Conservation (phyloP, 2,888 invertebrate species). For the Boloria selene region DNA sequence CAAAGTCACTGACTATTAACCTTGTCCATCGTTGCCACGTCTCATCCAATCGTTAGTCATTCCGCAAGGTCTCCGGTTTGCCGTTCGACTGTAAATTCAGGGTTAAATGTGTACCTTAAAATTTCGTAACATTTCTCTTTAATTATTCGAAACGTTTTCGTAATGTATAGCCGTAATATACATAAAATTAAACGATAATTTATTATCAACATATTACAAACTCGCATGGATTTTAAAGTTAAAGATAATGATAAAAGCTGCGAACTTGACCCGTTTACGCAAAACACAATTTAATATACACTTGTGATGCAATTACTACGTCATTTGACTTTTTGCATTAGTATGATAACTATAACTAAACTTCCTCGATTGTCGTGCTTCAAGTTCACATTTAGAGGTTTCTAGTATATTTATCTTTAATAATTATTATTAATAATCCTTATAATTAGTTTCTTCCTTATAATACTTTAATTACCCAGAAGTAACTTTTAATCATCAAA, state of each 20-base stretch:
- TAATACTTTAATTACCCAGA: too few relatives aligned
- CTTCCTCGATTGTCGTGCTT: conserved; percentile 10
- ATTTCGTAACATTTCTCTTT: conserved; percentile 43
- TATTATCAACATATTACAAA: conserved; percentile 17
- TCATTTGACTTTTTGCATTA: conserved; percentile 53
- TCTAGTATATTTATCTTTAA: too few relatives aligned
- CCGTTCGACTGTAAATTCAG: conserved; percentile 61
- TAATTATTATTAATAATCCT: too few relatives aligned
- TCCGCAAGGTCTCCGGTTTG: conserved; percentile 57
- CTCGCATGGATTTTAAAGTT: conserved; percentile 17
- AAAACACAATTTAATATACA: conserved; percentile 60
- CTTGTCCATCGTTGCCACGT: conserved; percentile 53
- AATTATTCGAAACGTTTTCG: conserved; percentile 28
- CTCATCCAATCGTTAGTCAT: conserved; percentile 57
- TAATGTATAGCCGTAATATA: conserved; percentile 13
- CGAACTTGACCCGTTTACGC: conserved; percentile 73
- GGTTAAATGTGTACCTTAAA: conserved; percentile 40
- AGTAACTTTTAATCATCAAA: too few relatives aligned
- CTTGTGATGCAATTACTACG: conserved; percentile 60
- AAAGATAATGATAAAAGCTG: conserved; percentile 39
- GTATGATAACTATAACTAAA: background rate
- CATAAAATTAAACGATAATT: conserved; percentile 11
- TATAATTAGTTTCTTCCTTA: too few relatives aligned
- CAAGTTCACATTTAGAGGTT: conserved; percentile 23
- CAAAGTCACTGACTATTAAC: conserved; percentile 6